phyloP scores from a whole-genome alignment of 2,797 vertebrate genomes.

The Oryzias dopingdopingensis region DNA sequence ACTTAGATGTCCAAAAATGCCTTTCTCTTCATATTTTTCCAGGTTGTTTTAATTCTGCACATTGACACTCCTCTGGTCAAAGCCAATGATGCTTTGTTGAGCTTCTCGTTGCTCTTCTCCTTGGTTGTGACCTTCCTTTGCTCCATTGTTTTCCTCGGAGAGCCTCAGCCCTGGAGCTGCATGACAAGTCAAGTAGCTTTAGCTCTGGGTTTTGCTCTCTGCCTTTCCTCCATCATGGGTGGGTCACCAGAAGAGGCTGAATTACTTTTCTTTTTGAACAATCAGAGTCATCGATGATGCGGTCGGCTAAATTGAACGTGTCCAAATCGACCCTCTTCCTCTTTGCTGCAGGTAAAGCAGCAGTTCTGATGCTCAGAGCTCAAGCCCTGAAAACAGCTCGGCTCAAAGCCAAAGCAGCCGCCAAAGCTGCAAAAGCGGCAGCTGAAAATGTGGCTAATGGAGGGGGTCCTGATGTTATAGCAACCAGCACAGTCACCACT shows the following conservation, averaged over 20 bases:
- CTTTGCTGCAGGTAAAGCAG: conserved; percentile 71
- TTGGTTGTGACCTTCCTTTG: conserved; percentile 81
- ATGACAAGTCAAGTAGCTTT: conserved; percentile 84
- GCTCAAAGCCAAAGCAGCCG: conserved; percentile 62
- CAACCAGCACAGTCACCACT: conserved; percentile 47
- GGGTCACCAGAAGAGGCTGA: conserved; percentile 6
- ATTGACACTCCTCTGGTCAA: conserved; percentile 79
- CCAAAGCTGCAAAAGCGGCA: conserved; percentile 72
- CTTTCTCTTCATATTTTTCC: background rate
- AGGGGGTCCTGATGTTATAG: conserved; percentile 63
- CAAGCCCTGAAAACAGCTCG: conserved; percentile 70
- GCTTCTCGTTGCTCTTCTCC: conserved; percentile 80
- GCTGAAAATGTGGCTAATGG: conserved; percentile 65
- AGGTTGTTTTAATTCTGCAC: conserved; percentile 76
- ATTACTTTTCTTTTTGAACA: background rate
- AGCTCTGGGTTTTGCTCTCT: conserved; percentile 82
- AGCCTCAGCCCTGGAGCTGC: conserved; percentile 82
- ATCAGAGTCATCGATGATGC: background rate
- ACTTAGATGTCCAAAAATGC: background rate
- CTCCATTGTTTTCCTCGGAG: conserved; percentile 82
- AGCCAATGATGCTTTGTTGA: conserved; percentile 78
- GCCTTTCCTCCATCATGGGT: conserved; percentile 83
- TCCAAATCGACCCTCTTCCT: background rate
- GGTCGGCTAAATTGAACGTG: background rate
- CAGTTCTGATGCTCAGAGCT: conserved; percentile 81